Base-by-base conservation (phyloP, 2,888 invertebrate species). In the Trichopria drosophilae region DNA sequence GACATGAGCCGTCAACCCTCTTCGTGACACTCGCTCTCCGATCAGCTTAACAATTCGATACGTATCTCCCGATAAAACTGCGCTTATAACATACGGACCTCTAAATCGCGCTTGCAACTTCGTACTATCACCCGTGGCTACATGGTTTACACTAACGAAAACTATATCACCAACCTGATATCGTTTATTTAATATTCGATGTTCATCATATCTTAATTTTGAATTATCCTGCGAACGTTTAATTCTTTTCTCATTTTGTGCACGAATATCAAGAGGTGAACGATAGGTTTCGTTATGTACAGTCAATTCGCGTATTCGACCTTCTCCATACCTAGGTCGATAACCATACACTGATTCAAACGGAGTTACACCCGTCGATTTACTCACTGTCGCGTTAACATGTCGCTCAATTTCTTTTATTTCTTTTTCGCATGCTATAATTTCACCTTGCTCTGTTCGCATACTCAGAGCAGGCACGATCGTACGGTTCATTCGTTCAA, bases 171-270 rank as follows among this genome's bases (percentile, higher is more conserved):
- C 56, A 6, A 41, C 42, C 12, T 37, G 23, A 24, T 43, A n/a
- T n/a, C n/a, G n/a, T n/a, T n/a, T n/a, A n/a, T n/a, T n/a, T n/a
- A n/a, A n/a, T n/a, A n/a, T n/a, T n/a, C n/a, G n/a, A n/a, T n/a
- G n/a, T n/a, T n/a, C n/a, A 19, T 51, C 51, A 12, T 51, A 41
- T n/a, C 51, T 12, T 16, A 20, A 32, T 40, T 58, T 55, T 15
- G 34, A 29, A 6, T 31, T 18, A 2, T 22, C 13, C 22, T 57
- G 57, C n/a, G 36, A 48, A 13, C 13, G 7, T 22, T 39, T 40
- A 9, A 43, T 39, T 7, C 26, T 24, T 2, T 45, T 15, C 13
- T 16, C 7, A 4, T 24, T 28, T 22, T 48, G 34, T 6, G n/a
- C 13, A 12, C 23, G 22, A 6, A 35, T 4, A 23, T 35, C 36